Evolutionary conservation across 2,113 vertebrate species (phyloP), one percentile per base, ranked within the genome.

Genomic region (Miniopterus natalensis): DNA sequence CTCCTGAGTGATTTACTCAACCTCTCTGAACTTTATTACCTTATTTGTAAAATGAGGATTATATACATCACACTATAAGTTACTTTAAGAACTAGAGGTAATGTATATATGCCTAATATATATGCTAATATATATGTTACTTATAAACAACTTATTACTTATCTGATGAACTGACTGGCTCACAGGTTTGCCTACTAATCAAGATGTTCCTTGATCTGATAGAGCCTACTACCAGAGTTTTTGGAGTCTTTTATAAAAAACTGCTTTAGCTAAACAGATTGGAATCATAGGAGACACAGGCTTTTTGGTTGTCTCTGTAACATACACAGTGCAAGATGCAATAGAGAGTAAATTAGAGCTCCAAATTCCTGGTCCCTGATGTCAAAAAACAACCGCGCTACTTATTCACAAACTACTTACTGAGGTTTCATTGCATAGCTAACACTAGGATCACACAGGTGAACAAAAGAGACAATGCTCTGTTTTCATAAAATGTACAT

Each of bases 21-120:
- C 45, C 6, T 87, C 51, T 89, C 83, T 94, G 90, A 95, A 68
- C 21, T 92, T 65, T 31, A 90, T 68, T 59, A 55, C n/a, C 45
- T 88, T 81, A 85, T 81, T 91, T 96, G 23, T 92, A 92, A 92
- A 94, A 85, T 88, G 40, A 45, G 12, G 9, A 68, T 57, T 90
- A 17, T 40, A 57, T 79, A 31, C 66, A 57, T 95, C 29, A 73
- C 31, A 53, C n/a, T 55, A 1, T 57, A 45, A 55, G 25, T 81
- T 80, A n/a, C 59, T 90, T 66, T 95, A 95, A 93, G 17, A 18
- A 87, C 66, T 87, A 81, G 31, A 85, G 57, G 23, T 80, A 57
- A 79, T 23, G 23, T 66, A 68, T 65, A 53, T 29, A 57, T 59
- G 25, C 14, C 66, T 86, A 53, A 53, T 51, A 53, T 77, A 51